Evolutionary conservation across 1,140 invertebrate genomes (phyloP).

Genomic region (Sitophilus oryzae): DNA sequence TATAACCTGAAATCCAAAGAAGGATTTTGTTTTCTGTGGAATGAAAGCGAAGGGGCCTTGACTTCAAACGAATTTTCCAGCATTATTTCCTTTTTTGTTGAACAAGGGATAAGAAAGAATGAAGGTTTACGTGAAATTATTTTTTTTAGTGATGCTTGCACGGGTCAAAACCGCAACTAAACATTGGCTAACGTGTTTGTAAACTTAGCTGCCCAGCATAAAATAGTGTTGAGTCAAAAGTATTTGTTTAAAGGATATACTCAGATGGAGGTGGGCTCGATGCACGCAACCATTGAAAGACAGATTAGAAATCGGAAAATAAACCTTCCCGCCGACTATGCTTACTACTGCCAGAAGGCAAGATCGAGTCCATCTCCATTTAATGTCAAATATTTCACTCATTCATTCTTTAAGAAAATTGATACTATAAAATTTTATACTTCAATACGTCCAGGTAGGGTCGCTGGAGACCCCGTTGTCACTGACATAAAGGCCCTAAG

Average conservation of each 20-base stretch:
- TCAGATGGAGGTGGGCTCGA: conserved; percentile 5
- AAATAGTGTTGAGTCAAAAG: too few relatives aligned
- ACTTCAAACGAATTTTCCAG: conserved; percentile 32
- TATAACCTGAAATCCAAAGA: conserved; percentile 32
- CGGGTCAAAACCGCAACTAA: too few relatives aligned
- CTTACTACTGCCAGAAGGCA: conserved; percentile 6
- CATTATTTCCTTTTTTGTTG: conserved; percentile 19
- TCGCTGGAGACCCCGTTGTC: conserved; percentile 6
- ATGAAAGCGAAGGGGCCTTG: conserved; percentile 34
- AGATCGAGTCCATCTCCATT: conserved; percentile 9
- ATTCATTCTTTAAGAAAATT: too few relatives aligned
- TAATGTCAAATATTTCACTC: too few relatives aligned
- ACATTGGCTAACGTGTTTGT: conserved; percentile 10
- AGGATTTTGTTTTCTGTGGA: conserved; percentile 34
- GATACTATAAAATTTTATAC: conserved; percentile 5
- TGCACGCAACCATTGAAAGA: not conserved
- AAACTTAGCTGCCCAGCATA: conserved; percentile 7
- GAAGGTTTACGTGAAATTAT: conserved; percentile 9
- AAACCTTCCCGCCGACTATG: conserved; percentile 12
- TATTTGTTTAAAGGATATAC: conserved; percentile 9
- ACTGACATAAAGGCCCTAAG: conserved; percentile 9
- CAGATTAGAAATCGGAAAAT: conserved; percentile 13
- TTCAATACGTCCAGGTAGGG: conserved; percentile 10
- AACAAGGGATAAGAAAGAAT: conserved; percentile 5
- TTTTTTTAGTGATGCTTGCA: conserved; percentile 13